These are phyloP conservation scores for Chrysolina oricalcia DNA, from an alignment of 2,888 invertebrate genomes.

Conservation along the genomic window DNA sequence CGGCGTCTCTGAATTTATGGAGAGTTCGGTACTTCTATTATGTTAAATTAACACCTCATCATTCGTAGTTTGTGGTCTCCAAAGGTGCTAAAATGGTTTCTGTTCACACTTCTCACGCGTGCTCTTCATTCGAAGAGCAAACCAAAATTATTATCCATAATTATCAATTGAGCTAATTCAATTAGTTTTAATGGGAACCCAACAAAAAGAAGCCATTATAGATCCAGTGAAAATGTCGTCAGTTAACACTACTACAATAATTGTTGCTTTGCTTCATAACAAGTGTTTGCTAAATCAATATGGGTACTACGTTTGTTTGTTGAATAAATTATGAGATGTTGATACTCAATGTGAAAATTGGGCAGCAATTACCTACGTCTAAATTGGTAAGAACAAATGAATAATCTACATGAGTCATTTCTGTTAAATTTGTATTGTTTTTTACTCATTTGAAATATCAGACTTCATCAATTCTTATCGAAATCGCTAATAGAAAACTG, in stretches of 20 bases:
- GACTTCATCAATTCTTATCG: too few species aligned
- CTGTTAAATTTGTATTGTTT: too few species aligned
- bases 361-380: too few species aligned
- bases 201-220: conserved; percentile 4
- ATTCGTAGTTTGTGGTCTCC: not conserved
- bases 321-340: not conserved
- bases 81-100: conserved; percentile 10
- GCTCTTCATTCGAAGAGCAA: conserved; percentile 15
- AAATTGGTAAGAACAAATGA: too few species aligned
- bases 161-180: not conserved
- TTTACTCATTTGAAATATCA: too few species aligned
- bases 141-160: not conserved
- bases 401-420: too few species aligned
- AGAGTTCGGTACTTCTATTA: not conserved
- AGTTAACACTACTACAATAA: not conserved
- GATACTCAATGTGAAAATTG: not conserved
- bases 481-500: too few species aligned
- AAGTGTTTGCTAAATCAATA: not conserved
- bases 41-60: not conserved
- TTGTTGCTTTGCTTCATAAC: not conserved
- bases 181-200: not conserved
- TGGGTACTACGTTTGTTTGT: not conserved
- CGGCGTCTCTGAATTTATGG: too few species aligned
- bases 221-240: not conserved
- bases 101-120: conserved; percentile 30